These are phyloP conservation scores for Emydura subglobosa DNA, from an alignment of 2,113 vertebrate species.

Conservation along the genomic window DNA sequence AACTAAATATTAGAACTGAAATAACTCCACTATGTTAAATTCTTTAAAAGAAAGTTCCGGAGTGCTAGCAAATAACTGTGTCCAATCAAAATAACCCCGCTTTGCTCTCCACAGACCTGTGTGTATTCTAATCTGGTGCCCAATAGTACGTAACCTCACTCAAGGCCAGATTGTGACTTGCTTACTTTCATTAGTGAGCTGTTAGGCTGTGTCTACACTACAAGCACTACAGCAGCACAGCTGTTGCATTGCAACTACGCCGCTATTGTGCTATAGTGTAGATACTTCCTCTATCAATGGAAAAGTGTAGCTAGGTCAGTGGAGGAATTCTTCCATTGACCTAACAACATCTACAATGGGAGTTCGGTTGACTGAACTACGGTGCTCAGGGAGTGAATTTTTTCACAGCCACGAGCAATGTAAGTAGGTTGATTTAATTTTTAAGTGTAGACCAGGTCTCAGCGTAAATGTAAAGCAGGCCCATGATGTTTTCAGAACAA, in stretches of 20 bases:
- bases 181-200: neutral
- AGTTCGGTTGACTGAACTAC: no score
- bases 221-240: no score
- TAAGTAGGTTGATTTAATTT: no score
- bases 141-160: neutral
- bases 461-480: neutral
- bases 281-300: no score
- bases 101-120: neutral
- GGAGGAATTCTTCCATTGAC: no score
- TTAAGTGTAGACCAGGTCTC: neutral
- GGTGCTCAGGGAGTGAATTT: no score
- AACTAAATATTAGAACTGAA: neutral
- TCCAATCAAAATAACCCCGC: neutral
- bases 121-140: neutral
- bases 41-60: neutral
- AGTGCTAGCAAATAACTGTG: neutral
- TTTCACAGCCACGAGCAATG: no score
- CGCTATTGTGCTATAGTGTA: no score
- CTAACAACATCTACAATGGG: no score
- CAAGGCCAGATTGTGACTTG: neutral
- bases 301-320: no score
- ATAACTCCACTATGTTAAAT: neutral
- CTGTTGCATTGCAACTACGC: no score
- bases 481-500: neutral
- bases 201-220: neutral